Percentiles rank a stretch among this genome's conserved stretches.
Evolutionary conservation across 2,888 invertebrate genomes (phyloP).

Genomic region (Eupithecia pulchellata): DNA sequence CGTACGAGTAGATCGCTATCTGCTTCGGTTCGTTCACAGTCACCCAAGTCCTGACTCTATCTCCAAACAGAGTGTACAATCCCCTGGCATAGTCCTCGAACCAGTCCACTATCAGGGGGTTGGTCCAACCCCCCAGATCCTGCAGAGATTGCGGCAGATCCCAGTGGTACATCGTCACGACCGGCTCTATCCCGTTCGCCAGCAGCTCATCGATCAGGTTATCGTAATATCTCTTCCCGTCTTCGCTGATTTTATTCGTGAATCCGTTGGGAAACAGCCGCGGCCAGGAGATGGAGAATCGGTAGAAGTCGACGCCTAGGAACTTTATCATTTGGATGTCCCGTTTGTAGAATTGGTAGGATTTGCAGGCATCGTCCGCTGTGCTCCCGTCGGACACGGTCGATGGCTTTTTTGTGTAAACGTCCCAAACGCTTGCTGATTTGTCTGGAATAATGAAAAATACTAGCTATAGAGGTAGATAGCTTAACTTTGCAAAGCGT

Average conservation of each 20-base stretch:
- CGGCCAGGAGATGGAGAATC: constrained; percentile 88
- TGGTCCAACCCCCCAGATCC: constrained; percentile 85
- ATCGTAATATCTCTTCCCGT: constrained; percentile 88
- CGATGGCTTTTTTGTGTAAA: constrained; percentile 76
- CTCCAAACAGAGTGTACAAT: constrained; percentile 75
- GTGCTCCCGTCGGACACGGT: constrained; percentile 81
- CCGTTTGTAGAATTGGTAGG: constrained; percentile 86
- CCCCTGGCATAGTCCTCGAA: constrained; percentile 81
- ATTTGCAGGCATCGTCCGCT: constrained; percentile 86
- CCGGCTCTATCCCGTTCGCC: constrained; percentile 85
- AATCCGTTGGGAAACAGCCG: constrained; percentile 86
- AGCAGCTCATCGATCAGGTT: constrained; percentile 86
- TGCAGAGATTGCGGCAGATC: constrained; percentile 84
- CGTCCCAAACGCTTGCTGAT: constrained; percentile 87
- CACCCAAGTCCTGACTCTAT: constrained; percentile 84
- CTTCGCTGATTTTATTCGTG: constrained; percentile 80
- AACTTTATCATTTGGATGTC: constrained; percentile 77
- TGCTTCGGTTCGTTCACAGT: constrained; percentile 86
- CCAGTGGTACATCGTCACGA: constrained; percentile 85
- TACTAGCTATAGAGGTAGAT: background rate
- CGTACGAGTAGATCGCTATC: constrained; percentile 76
- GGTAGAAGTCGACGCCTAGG: constrained; percentile 80
- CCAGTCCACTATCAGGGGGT: constrained; percentile 74
- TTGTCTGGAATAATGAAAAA: constrained; percentile 68
- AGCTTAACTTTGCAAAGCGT: background rate